These are phyloP conservation scores for Catharus fuscescens DNA, from an alignment of 2,113 vertebrate genomes.

Conservation along the genomic window DNA sequence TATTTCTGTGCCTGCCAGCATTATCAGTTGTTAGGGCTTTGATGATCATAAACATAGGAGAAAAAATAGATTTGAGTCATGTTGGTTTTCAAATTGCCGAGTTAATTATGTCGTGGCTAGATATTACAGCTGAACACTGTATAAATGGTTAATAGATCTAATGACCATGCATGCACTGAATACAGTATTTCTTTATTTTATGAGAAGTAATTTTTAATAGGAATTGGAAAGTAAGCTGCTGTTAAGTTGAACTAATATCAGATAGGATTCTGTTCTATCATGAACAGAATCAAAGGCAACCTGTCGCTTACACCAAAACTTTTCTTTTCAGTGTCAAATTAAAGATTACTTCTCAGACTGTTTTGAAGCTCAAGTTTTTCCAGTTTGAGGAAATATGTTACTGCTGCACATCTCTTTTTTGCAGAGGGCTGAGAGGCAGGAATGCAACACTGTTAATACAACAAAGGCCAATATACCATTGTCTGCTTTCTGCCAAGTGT, in stretches of 20 bases:
- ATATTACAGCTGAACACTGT: not conserved
- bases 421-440: not conserved
- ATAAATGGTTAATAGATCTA: not conserved
- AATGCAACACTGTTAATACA: not conserved
- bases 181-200: not conserved
- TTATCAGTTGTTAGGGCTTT: not conserved
- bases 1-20: not conserved
- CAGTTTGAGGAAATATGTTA: not conserved
- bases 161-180: not conserved
- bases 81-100: slow-evolving; percentile 7
- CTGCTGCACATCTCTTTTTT: not conserved
- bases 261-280: not conserved
- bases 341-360: not conserved
- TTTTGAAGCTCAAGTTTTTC: not conserved
- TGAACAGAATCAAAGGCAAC: not conserved
- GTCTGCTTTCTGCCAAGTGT: not conserved
- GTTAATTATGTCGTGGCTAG: slow-evolving; percentile 13
- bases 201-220: not conserved
- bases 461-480: not conserved
- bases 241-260: not conserved
- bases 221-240: not conserved
- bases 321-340: not conserved
- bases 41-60: not conserved
- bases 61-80: not conserved
- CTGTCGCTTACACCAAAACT: not conserved